Percentiles rank a stretch among this genome's conserved stretches.
Evolutionary conservation across 2,888 invertebrate species (phyloP).

Genomic region (Imbricaverruca yamaguchii): DNA sequence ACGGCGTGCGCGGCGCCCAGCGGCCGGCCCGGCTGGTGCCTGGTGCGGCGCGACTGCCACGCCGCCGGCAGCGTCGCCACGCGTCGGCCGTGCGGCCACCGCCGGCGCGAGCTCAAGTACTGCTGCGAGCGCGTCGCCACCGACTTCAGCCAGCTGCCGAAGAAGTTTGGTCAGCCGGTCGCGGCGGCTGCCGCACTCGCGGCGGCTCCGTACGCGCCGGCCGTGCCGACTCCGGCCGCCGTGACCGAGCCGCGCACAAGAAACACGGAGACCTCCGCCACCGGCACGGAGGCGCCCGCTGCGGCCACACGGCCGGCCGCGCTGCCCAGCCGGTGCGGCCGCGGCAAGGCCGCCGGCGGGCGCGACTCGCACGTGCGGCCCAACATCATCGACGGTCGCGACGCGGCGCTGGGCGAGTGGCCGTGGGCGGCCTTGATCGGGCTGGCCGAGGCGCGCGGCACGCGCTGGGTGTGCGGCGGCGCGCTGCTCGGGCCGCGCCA

Average conservation of each 20-base stretch:
- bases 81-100: neutral
- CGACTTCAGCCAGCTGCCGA: too few relatives aligned
- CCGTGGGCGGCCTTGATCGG: conserved; percentile 28
- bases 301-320: neutral
- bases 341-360: neutral
- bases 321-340: neutral
- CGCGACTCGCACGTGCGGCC: conserved; percentile 7
- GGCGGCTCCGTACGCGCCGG: too few relatives aligned
- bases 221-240: too few relatives aligned
- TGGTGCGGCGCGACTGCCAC: neutral
- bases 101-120: neutral
- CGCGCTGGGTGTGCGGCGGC: conserved; percentile 26
- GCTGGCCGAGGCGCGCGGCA: neutral
- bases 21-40: neutral
- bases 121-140: neutral
- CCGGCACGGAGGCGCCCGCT: too few relatives aligned
- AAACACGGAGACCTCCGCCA: too few relatives aligned
- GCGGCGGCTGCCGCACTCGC: neutral
- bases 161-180: neutral
- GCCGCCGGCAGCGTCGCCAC: neutral
- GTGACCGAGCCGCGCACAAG: too few relatives aligned
- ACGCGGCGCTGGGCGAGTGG: conserved; percentile 22
- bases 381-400: conserved; percentile 24
- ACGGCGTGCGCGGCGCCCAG: neutral
- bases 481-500: conserved; percentile 20